Evolutionary conservation across 2,113 vertebrate species (phyloP).

Genomic region (Phrynocephalus versicolor): DNA sequence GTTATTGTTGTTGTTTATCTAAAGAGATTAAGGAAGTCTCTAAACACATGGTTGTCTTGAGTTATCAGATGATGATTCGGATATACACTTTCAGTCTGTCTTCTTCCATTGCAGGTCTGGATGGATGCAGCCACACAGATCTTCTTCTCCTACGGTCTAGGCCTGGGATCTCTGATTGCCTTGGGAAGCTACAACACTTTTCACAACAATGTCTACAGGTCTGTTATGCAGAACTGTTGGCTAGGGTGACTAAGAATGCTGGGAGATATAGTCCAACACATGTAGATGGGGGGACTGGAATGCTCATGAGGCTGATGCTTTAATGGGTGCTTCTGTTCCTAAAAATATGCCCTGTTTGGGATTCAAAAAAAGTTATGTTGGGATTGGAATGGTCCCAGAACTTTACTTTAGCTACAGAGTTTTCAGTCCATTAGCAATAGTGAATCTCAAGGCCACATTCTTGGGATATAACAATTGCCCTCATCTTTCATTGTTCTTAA

Average conservation of each 20-base stretch:
- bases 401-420: not conserved
- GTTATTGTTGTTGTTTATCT: too few species aligned
- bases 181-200: conserved; percentile 90
- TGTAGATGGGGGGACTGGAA: not conserved
- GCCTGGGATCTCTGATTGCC: conserved; percentile 88
- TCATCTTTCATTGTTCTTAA: not conserved
- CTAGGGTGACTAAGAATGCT: not conserved
- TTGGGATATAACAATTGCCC: not conserved
- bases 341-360: too few species aligned
- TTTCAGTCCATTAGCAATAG: not conserved
- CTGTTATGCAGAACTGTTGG: conserved; percentile 7
- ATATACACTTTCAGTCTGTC: not conserved
- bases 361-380: not conserved
- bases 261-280: not conserved
- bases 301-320: not conserved
- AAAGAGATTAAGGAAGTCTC: too few species aligned
- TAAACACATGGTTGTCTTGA: not conserved
- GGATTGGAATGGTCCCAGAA: too few species aligned
- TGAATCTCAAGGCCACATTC: not conserved
- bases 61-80: not conserved
- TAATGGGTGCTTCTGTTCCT: not conserved
- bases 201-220: conserved; percentile 90
- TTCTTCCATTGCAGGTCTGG: conserved; percentile 80
- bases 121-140: conserved; percentile 92
- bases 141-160: conserved; percentile 91